phyloP scores from a whole-genome alignment of 2,113 vertebrate species.

The Trochalopteron elliotii region DNA sequence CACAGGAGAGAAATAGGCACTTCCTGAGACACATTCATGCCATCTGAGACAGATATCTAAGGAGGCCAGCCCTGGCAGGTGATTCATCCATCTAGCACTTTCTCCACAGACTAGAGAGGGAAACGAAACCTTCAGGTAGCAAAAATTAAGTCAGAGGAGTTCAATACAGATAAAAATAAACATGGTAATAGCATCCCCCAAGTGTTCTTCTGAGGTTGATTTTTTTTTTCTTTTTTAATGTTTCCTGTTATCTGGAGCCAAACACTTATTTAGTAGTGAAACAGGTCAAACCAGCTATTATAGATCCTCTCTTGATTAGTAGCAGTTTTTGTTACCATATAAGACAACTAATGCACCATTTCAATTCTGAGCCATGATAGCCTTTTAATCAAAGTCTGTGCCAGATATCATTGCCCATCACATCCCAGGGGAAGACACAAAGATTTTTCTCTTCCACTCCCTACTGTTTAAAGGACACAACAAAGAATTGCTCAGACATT shows the following conservation, averaged over 20 bases:
- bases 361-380: not conserved
- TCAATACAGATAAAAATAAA: not conserved
- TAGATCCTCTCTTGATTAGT: not conserved
- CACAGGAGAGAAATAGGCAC: not conserved
- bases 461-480: not conserved
- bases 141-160: not conserved
- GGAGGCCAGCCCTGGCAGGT: not conserved
- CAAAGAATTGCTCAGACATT: not conserved
- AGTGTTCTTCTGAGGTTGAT: not conserved
- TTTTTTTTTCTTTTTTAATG: not conserved
- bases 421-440: not conserved
- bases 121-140: not conserved
- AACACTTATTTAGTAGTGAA: not conserved
- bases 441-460: not conserved
- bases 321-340: not conserved
- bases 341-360: not conserved
- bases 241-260: not conserved
- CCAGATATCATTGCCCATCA: not conserved
- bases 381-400: not conserved
- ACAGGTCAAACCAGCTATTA: not conserved
- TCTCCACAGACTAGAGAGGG: not conserved
- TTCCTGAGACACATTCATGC: not conserved
- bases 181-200: not conserved
- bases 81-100: not conserved
- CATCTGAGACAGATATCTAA: not conserved